phyloP scores from a whole-genome alignment of 2,888 invertebrate species.

The Bombylius major region DNA sequence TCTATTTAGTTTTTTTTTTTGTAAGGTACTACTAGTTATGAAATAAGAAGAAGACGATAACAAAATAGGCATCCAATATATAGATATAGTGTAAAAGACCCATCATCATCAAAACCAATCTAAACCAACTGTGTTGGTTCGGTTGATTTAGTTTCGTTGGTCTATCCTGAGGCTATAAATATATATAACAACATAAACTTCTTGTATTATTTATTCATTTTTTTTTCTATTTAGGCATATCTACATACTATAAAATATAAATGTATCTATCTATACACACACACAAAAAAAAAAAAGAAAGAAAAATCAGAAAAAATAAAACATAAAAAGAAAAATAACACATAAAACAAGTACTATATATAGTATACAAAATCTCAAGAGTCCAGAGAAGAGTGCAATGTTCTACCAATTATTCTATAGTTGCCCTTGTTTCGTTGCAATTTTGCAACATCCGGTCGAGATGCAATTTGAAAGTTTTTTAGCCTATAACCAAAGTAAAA shows the following conservation, averaged over 20 bases:
- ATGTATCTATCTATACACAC: too few relatives aligned
- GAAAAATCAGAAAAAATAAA: too few relatives aligned
- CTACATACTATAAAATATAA: too few relatives aligned
- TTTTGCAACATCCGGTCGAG: constrained; percentile 17
- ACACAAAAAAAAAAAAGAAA: too few relatives aligned
- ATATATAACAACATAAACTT: background rate
- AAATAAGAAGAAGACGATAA: too few relatives aligned
- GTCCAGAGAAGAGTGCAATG: constrained; percentile 6
- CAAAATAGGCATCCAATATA: too few relatives aligned
- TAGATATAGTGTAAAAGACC: background rate
- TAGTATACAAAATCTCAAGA: background rate
- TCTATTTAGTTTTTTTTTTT: too few relatives aligned
- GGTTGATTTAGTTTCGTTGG: background rate
- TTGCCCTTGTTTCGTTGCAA: constrained; percentile 14
- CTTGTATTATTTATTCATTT: too few relatives aligned
- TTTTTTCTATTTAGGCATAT: too few relatives aligned
- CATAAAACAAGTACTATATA: too few relatives aligned
- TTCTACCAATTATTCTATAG: constrained; percentile 9
- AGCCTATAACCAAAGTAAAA: background rate
- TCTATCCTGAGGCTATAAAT: background rate
- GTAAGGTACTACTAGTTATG: too few relatives aligned
- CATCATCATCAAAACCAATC: background rate
- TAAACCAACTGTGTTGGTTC: background rate
- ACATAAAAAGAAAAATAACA: too few relatives aligned
- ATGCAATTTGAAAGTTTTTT: constrained; percentile 16